These are phyloP conservation scores for Homarus gammarus DNA, from an alignment of 2,888 invertebrate genomes.

Conservation along the genomic window DNA sequence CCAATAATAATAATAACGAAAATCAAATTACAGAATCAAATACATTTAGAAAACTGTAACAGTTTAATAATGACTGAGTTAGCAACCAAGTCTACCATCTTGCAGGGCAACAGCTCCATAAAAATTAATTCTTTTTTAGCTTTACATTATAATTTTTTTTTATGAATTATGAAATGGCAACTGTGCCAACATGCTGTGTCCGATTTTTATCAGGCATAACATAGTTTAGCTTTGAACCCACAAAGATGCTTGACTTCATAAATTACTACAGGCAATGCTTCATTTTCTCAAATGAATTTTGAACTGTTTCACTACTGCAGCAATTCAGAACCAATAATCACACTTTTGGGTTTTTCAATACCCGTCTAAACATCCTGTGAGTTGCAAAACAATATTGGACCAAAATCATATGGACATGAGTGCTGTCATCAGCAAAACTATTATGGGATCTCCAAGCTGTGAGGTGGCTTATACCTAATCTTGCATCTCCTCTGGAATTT, in stretches of 20 bases:
- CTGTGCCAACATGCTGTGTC: not conserved
- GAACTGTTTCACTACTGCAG: not conserved
- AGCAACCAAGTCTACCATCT: not conserved
- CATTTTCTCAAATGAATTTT: not conserved
- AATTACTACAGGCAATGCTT: not conserved
- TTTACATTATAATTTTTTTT: not conserved
- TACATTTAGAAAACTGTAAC: not conserved
- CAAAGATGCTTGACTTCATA: too few relatives aligned
- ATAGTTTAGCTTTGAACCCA: too few relatives aligned
- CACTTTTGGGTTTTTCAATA: not conserved
- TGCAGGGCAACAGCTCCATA: not conserved
- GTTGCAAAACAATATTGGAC: not conserved
- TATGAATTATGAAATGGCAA: not conserved
- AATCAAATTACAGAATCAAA: not conserved
- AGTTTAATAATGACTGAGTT: slow-evolving; percentile 3
- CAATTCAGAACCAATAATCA: not conserved
- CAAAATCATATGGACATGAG: not conserved
- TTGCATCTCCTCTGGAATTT: slow-evolving; percentile 97
- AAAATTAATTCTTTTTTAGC: not conserved
- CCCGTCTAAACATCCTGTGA: not conserved
- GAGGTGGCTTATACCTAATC: slow-evolving; percentile 81
- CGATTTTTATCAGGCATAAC: not conserved
- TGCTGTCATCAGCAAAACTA: not conserved
- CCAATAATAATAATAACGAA: not conserved
- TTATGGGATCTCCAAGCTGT: not conserved